Percentiles rank a stretch among this genome's conserved stretches.
phyloP scores from a whole-genome alignment of 2,888 invertebrate genomes.

The Athalia circularis region DNA sequence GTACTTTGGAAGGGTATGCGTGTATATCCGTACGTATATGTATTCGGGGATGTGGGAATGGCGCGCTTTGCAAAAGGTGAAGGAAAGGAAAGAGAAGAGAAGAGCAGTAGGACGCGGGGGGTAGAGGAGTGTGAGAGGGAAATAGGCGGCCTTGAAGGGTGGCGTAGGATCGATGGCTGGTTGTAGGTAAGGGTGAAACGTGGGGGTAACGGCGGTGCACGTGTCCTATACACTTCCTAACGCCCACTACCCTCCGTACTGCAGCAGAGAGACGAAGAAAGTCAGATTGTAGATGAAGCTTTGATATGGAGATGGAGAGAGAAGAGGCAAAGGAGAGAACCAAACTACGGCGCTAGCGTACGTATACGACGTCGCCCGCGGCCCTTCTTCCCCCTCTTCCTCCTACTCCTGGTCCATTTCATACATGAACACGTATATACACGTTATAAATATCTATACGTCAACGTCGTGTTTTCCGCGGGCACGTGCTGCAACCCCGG shows the following conservation, averaged over 20 bases:
- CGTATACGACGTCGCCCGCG: not conserved
- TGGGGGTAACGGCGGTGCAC: constrained; percentile 58
- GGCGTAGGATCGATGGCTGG: constrained; percentile 67
- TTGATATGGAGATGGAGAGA: not conserved
- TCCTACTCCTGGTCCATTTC: not conserved
- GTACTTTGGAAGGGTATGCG: constrained; percentile 62
- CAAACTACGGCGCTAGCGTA: not conserved
- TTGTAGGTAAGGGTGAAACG: constrained; percentile 12
- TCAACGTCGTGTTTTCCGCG: no score
- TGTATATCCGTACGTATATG: constrained; percentile 30
- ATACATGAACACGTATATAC: not conserved
- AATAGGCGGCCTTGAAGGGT: constrained; percentile 67
- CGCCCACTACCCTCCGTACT: constrained; percentile 48
- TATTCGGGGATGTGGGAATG: no score
- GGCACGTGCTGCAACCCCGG: no score
- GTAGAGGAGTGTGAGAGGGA: constrained; percentile 61
- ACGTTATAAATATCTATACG: no score
- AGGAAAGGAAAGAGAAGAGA: constrained; percentile 37
- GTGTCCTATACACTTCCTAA: constrained; percentile 59
- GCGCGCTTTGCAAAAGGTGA: not conserved
- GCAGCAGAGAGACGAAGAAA: no score
- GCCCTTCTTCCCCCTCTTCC: no score
- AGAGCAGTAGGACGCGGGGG: constrained; percentile 57
- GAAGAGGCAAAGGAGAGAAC: not conserved
- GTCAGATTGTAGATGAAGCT: not conserved